Conservation (phyloP, 2,888 invertebrate species). For the Frankliniella fusca region DNA sequence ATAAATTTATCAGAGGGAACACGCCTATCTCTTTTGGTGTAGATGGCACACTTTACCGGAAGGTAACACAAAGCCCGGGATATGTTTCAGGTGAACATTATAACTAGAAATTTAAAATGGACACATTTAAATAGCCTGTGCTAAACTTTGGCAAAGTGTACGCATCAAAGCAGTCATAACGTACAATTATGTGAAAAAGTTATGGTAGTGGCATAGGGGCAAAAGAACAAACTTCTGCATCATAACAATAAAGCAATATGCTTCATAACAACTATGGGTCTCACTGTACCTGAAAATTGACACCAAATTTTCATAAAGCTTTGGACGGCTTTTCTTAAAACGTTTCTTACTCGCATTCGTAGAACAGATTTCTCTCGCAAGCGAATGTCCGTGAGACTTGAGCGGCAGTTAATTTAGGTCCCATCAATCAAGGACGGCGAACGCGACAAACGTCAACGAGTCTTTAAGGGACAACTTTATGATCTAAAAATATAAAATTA, state of each 20-base stretch:
- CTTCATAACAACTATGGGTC: not conserved
- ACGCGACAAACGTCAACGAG: too few species aligned
- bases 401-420: too few species aligned
- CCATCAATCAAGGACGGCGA: too few species aligned
- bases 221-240: not conserved
- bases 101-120: conserved; percentile 19
- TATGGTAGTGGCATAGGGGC: not conserved
- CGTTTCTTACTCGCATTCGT: not conserved
- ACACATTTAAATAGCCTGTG: not conserved
- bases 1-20: too few species aligned
- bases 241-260: not conserved
- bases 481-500: too few species aligned
- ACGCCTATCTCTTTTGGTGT: too few species aligned
- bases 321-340: conserved; percentile 6
- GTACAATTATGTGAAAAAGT: not conserved
- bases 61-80: not conserved
- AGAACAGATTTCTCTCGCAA: not conserved
- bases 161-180: not conserved
- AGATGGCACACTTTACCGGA: not conserved
- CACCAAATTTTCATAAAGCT: not conserved
- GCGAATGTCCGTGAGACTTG: too few species aligned
- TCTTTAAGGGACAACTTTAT: too few species aligned
- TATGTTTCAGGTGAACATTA: conserved; percentile 14
- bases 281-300: not conserved
- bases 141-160: conserved; percentile 6